phyloP scores from a whole-genome alignment of 2,113 vertebrate species.

The Pelusios castaneus region DNA sequence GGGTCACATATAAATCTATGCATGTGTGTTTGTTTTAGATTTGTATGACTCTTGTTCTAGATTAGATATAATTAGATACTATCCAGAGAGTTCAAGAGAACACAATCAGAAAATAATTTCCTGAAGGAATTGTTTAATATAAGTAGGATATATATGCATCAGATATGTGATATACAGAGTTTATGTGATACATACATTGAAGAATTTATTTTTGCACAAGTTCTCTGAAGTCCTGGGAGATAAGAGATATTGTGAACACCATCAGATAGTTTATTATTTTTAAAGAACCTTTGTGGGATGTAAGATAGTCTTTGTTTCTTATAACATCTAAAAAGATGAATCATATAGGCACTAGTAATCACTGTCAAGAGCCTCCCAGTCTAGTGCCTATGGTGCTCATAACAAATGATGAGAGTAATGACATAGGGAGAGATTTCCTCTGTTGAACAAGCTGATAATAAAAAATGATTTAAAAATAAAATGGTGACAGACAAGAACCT shows the following conservation, averaged over 20 bases:
- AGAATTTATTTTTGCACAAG: background rate
- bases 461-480: background rate
- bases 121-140: background rate
- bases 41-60: background rate
- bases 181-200: background rate
- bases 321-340: background rate
- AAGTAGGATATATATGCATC: background rate
- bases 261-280: background rate
- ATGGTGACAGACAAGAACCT: background rate
- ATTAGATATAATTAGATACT: background rate
- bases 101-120: background rate
- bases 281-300: background rate
- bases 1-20: background rate
- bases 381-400: background rate
- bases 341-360: rapidly evolving
- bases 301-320: background rate
- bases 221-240: background rate
- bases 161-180: background rate
- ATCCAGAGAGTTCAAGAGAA: background rate
- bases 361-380: background rate
- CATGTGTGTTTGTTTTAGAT: background rate
- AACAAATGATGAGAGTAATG: background rate
- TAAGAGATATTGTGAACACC: background rate
- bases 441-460: background rate
- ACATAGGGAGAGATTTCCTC: background rate